Base-by-base conservation (phyloP, 1,140 invertebrate species). In the Drosophila dunni region DNA sequence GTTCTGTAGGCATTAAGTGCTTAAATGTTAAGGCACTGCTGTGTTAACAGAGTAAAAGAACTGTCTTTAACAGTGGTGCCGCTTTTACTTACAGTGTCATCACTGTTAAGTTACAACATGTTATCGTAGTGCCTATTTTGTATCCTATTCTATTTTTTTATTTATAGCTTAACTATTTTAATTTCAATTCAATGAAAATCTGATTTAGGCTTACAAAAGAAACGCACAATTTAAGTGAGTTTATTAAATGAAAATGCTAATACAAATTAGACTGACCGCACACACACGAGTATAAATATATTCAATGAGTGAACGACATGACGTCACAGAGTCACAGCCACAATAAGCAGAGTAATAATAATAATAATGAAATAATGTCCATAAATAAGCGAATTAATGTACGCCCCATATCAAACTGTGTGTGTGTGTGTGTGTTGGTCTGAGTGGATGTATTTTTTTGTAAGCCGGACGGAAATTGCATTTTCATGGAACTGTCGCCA, bases 381-480 rank as follows among this genome's bases (percentile, higher is more conserved):
- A 65, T 72, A 67, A 51, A 50, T 13, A 58, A 36, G 45, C 42
- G 69, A 66, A 72, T 58, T 72, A 50, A 46, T 71, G 42, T 57
- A 56, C 67, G 40, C 58, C 40, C 56, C 58, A 53, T 33, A 67
- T 42, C 38, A 36, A 50, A 53, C 44, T 60, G n/a, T 50, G n/a
- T 56, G 9, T 51, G n/a, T 44, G 7, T 42, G 6, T 29, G 24
- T 29, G 24, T 29, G 24, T 29, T 6, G 3, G 24, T 29, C 3
- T 24, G 24, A 38, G 11, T 44, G 10, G 50, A 13, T 50, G 13
- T 53, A 24, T 33, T 10, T n/a, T 68, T 29, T 60, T 68, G 38
- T 67, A 74, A 74, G 64, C 66, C 72, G 72, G 61, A 75, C 68
- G 73, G 73, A 75, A 75, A 75, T 60, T 75, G 68, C 73, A 75